Conservation (phyloP, 23 tunicate genomes). For the Trididemnum nubilum region DNA sequence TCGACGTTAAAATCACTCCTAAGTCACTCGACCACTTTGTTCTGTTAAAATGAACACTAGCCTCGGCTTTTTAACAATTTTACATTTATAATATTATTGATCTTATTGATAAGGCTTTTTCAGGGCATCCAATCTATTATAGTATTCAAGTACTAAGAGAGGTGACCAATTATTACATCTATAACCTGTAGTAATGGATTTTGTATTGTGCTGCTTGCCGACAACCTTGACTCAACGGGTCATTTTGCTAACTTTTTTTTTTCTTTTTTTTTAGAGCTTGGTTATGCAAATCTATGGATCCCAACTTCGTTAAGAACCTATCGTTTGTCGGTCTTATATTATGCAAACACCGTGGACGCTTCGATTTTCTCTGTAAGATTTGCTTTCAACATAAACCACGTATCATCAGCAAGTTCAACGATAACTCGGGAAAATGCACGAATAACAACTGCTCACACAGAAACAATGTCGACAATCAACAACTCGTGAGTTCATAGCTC, state of each 20-base stretch:
- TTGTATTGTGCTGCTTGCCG: too few relatives aligned
- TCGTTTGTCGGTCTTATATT: constrained; percentile 72
- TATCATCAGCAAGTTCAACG: constrained; percentile 68
- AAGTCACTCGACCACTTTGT: too few relatives aligned
- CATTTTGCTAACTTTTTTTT: constrained; percentile 1
- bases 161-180: too few relatives aligned
- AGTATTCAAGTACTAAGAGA: too few relatives aligned
- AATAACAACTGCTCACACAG: constrained; percentile 51
- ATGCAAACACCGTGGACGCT: constrained; percentile 85
- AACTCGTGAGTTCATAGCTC: constrained; percentile 59
- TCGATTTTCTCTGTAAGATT: constrained; percentile 72
- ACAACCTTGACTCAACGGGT: too few relatives aligned
- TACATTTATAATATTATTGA: too few relatives aligned
- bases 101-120: too few relatives aligned
- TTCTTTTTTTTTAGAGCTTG: constrained; percentile 44
- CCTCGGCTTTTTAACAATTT: too few relatives aligned
- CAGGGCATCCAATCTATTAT: too few relatives aligned
- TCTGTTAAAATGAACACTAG: too few relatives aligned
- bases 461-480: constrained; percentile 51
- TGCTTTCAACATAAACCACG: constrained; percentile 92
- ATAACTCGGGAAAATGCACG: constrained; percentile 41
- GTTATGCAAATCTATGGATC: constrained; percentile 86
- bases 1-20: too few relatives aligned
- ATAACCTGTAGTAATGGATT: too few relatives aligned
- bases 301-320: constrained; percentile 70